A percentile compares a stretch with the other conserved stretches of the same genome.
Evolutionary conservation across 2,797 vertebrate genomes (phyloP).

Genomic region (Cossypha niveicapilla): DNA sequence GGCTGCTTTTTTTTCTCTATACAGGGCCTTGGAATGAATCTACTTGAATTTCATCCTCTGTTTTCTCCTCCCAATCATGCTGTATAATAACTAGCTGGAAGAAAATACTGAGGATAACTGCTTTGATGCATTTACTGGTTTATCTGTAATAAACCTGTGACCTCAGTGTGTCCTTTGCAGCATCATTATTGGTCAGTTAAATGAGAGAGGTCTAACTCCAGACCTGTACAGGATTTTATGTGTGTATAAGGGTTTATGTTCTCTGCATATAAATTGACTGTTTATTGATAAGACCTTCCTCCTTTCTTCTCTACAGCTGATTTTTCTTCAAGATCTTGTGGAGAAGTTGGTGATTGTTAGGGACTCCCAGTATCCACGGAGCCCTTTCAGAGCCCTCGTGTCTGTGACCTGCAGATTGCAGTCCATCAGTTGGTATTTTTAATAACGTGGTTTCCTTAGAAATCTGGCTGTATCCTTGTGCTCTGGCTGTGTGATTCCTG

Average conservation of each 20-base stretch:
- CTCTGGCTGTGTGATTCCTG: not conserved
- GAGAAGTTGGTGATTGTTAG: not conserved
- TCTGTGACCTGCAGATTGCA: not conserved
- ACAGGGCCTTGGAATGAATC: not conserved
- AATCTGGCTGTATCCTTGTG: rapidly evolving
- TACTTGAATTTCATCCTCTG: not conserved
- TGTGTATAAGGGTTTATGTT: not conserved
- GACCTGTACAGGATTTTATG: not conserved
- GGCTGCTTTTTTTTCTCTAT: not conserved
- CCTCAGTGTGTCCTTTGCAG: not conserved
- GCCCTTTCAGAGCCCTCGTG: not conserved
- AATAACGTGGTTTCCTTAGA: not conserved
- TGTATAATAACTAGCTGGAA: not conserved
- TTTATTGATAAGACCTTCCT: not conserved
- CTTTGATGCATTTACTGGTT: not conserved
- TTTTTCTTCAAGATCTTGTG: not conserved
- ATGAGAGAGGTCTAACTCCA: not conserved
- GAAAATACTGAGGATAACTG: not conserved
- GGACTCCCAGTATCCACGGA: not conserved
- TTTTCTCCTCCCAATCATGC: not conserved
- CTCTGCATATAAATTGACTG: not conserved
- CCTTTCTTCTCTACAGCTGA: not conserved
- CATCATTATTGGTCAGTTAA: not conserved
- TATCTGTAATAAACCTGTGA: not conserved
- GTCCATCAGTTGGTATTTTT: not conserved